phyloP scores from a whole-genome alignment of 2,113 vertebrate genomes.

The Delphinapterus leucas region DNA sequence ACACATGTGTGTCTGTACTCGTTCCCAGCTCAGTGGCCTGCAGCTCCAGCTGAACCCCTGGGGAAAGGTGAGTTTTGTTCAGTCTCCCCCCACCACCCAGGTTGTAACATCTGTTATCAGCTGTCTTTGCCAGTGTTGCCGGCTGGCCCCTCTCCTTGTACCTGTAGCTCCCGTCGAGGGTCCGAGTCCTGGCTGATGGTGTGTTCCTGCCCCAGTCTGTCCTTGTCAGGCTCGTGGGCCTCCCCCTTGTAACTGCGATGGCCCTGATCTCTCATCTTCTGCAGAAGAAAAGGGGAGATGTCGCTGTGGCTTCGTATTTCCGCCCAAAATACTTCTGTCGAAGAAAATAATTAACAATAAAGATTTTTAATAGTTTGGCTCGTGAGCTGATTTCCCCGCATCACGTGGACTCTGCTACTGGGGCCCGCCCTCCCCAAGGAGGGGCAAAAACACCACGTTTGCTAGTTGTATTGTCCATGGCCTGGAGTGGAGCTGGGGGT shows the following conservation, averaged over 20 bases:
- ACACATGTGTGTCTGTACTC: too few species aligned
- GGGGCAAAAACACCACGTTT: background rate
- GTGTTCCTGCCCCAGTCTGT: background rate
- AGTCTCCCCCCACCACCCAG: background rate
- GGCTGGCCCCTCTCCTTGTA: background rate
- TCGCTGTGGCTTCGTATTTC: constrained; percentile 70
- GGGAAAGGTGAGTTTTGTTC: background rate
- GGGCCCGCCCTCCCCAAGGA: background rate
- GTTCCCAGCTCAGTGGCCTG: background rate
- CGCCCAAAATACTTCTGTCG: constrained; percentile 63
- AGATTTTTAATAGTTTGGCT: constrained; percentile 72
- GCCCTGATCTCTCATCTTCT: constrained; percentile 55
- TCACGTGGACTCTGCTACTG: background rate
- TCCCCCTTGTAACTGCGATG: background rate
- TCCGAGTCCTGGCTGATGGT: accelerated
- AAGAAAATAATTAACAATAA: constrained; percentile 46
- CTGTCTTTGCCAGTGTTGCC: background rate
- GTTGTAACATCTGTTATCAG: background rate
- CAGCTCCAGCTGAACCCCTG: background rate
- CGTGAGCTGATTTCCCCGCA: background rate
- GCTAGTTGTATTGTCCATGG: too few species aligned
- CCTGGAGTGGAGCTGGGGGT: background rate
- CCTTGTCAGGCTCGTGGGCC: background rate
- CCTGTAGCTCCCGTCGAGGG: background rate
- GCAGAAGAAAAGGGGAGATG: constrained; percentile 57